Evolutionary conservation across 2,797 vertebrate species (phyloP).

Genomic region (Pangasius sanitwongsei): DNA sequence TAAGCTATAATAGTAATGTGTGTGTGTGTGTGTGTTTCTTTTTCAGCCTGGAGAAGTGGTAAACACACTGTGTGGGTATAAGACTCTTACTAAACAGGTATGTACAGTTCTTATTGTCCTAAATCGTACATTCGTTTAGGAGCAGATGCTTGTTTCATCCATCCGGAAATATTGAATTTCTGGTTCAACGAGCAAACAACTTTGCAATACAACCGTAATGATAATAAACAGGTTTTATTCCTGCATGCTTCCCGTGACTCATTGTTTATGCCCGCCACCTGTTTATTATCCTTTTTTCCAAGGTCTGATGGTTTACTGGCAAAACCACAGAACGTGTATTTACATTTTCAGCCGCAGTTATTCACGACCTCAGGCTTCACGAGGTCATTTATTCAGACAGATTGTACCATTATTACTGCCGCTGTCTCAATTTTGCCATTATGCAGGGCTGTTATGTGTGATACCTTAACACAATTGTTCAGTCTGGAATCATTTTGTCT

Average conservation of each 20-base stretch:
- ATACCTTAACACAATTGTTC: neutral
- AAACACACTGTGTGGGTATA: slow-evolving; percentile 87
- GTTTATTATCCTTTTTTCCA: neutral
- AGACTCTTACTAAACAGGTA: slow-evolving; percentile 80
- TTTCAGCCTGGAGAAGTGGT: slow-evolving; percentile 82
- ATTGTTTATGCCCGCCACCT: neutral
- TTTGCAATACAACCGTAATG: neutral
- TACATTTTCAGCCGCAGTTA: slow-evolving; percentile 14
- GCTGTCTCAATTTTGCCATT: slow-evolving; percentile 32
- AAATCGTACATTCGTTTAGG: neutral
- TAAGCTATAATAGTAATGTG: neutral
- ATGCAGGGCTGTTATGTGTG: neutral
- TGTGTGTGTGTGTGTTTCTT: slow-evolving; percentile 27
- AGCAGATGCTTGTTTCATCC: neutral
- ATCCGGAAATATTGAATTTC: slow-evolving; percentile 8
- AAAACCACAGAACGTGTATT: neutral
- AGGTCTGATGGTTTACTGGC: neutral
- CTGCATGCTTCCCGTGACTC: neutral
- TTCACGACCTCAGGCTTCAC: slow-evolving; percentile 21
- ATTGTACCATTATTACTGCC: slow-evolving; percentile 30
- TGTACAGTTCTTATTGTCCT: slow-evolving; percentile 19
- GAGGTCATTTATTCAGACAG: slow-evolving; percentile 26
- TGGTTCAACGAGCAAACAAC: slow-evolving; percentile 2
- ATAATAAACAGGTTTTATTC: slow-evolving; percentile 1
- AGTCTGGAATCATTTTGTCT: neutral